These are phyloP conservation scores for Rhagonycha fulva DNA, from an alignment of 2,888 invertebrate species.

Conservation along the genomic window DNA sequence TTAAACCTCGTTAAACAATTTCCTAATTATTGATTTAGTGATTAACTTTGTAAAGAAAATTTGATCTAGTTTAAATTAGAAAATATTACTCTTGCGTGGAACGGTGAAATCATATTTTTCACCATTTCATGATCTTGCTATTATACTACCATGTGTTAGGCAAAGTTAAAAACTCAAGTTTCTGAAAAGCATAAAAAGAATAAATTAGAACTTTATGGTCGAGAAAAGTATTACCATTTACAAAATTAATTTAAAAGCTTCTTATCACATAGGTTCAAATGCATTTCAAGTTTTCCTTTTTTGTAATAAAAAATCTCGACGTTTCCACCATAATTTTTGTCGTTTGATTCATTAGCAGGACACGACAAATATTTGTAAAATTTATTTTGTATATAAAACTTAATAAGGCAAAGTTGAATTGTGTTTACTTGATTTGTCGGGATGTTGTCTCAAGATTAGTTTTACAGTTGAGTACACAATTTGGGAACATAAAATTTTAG, in stretches of 20 bases:
- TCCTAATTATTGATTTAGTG: neutral
- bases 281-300: neutral
- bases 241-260: neutral
- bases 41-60: neutral
- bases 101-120: neutral
- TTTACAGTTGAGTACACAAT: slow-evolving; percentile 3
- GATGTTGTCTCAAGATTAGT: slow-evolving; percentile 6
- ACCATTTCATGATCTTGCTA: neutral
- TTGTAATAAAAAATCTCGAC: neutral
- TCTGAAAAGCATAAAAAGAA: neutral
- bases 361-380: neutral
- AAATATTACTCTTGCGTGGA: neutral
- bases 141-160: neutral
- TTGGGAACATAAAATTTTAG: neutral
- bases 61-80: neutral
- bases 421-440: slow-evolving; percentile 9
- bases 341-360: neutral
- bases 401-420: slow-evolving; percentile 1
- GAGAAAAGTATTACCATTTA: neutral
- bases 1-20: neutral
- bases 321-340: neutral
- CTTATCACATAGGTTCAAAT: neutral
- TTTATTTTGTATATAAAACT: neutral
- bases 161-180: neutral
- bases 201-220: neutral